These are phyloP conservation scores for Scaptomyza reducta DNA, from an alignment of 2,888 invertebrate species.

Conservation along the genomic window DNA sequence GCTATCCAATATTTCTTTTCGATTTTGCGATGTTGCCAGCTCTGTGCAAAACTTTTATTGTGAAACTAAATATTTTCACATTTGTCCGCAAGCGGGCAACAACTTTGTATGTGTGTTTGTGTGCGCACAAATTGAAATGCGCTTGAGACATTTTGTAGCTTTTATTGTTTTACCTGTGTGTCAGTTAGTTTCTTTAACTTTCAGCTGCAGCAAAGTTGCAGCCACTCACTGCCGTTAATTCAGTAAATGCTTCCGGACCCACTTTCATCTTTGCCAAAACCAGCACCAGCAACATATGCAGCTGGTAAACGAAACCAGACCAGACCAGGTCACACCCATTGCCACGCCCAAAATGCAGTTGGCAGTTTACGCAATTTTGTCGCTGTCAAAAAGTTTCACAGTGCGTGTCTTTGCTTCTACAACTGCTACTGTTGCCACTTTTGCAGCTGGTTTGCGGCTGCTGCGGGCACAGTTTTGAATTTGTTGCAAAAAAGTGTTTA, in stretches of 20 bases:
- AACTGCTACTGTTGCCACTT: constrained; percentile 12
- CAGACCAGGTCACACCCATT: constrained; percentile 10
- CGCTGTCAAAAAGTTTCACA: constrained; percentile 74
- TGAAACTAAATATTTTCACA: constrained; percentile 76
- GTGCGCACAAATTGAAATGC: constrained; percentile 71
- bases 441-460: constrained; percentile 15
- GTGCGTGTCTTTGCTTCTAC: constrained; percentile 39
- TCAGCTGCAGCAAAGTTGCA: constrained; percentile 65
- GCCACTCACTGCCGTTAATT: constrained; percentile 71
- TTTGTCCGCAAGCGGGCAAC: constrained; percentile 60
- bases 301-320: constrained; percentile 19
- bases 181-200: constrained; percentile 55
- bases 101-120: constrained; percentile 34
- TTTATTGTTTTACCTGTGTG: constrained; percentile 66
- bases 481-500: constrained; percentile 80
- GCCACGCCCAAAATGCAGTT: constrained; percentile 54
- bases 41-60: constrained; percentile 55
- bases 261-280: neutral
- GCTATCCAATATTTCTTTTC: constrained; percentile 75
- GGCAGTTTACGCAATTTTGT: constrained; percentile 74
- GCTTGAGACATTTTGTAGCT: constrained; percentile 70
- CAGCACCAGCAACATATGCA: constrained; percentile 24
- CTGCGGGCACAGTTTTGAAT: constrained; percentile 58
- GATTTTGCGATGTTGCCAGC: constrained; percentile 54
- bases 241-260: constrained; percentile 58